Percentiles rank a stretch among this genome's conserved stretches.
Conservation (phyloP, 2,113 vertebrate genomes). For the Engystomops pustulosus region DNA sequence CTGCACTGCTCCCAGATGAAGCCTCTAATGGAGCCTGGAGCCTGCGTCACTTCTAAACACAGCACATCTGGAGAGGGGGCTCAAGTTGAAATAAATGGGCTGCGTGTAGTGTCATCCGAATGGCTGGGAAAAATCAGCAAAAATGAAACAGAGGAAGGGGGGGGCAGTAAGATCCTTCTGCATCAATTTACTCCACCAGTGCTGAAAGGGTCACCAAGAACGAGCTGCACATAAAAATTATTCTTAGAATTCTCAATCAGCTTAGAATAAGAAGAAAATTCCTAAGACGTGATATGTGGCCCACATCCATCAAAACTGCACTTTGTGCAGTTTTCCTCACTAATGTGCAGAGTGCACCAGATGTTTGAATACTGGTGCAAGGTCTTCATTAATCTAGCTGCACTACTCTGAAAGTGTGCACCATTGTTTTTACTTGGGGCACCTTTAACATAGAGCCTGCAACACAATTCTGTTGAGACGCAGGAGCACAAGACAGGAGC, state of each 20-base stretch:
- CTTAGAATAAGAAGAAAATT: constrained; percentile 6
- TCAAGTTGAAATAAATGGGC: constrained; percentile 7
- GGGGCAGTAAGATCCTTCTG: not conserved
- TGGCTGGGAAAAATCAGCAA: constrained; percentile 45
- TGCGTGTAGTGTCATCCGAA: not conserved
- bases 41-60: constrained; percentile 81
- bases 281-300: constrained; percentile 11
- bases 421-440: too few relatives aligned
- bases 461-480: too few relatives aligned
- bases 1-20: constrained; percentile 71
- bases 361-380: too few relatives aligned
- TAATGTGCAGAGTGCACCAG: too few relatives aligned
- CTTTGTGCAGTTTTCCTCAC: too few relatives aligned
- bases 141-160: not conserved
- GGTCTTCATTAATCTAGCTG: too few relatives aligned
- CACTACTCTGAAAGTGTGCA: not conserved
- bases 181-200: not conserved
- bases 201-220: not conserved
- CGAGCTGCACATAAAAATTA: not conserved
- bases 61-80: constrained; percentile 77
- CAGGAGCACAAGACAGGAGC: too few relatives aligned
- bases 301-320: too few relatives aligned
- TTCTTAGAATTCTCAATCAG: not conserved
- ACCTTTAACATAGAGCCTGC: too few relatives aligned
- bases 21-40: constrained; percentile 77